phyloP scores from a whole-genome alignment of 2,797 vertebrate species.

The Pangasius djambal region DNA sequence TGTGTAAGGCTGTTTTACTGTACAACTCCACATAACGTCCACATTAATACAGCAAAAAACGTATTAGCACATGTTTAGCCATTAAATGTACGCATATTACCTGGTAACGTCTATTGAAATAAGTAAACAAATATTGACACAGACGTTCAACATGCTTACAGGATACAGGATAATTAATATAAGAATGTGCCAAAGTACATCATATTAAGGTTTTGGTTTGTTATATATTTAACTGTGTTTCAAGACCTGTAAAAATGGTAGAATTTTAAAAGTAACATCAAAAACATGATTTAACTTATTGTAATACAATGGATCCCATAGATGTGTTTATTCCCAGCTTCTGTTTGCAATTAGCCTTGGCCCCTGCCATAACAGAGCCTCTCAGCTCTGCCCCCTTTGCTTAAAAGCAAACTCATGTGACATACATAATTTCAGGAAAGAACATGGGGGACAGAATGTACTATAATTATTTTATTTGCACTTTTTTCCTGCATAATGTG shows the following conservation, averaged over 20 bases:
- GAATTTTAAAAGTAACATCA: neutral
- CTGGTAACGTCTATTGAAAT: neutral
- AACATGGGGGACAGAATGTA: neutral
- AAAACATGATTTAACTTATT: neutral
- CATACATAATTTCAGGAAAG: neutral
- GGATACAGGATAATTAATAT: neutral
- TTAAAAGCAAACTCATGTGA: neutral
- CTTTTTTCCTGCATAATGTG: neutral
- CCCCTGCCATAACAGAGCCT: neutral
- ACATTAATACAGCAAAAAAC: neutral
- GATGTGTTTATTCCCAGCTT: neutral
- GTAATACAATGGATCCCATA: neutral
- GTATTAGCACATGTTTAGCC: neutral
- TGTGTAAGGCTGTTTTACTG: neutral
- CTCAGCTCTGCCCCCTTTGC: neutral
- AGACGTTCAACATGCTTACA: slow-evolving; percentile 1
- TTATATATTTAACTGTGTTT: neutral
- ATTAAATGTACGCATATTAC: neutral
- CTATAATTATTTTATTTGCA: neutral
- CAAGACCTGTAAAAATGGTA: neutral
- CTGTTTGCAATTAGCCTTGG: neutral
- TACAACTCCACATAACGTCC: neutral
- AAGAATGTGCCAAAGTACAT: neutral
- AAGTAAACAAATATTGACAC: neutral
- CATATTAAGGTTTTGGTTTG: neutral